Evolutionary conservation across 2,113 vertebrate species (phyloP).

Genomic region (Nanger granti): DNA sequence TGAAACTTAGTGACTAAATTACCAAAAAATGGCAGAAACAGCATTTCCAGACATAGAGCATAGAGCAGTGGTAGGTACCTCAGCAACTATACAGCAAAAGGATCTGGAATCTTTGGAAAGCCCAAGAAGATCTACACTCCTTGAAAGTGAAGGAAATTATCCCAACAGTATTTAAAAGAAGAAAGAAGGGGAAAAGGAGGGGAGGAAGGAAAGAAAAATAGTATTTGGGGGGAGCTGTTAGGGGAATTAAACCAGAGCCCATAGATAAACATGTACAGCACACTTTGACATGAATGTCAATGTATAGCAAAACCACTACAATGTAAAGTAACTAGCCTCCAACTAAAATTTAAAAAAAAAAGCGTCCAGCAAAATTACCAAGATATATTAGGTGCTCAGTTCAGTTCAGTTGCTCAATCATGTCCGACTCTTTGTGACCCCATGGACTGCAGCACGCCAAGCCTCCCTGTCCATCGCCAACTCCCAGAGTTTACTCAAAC

Average conservation of each 20-base stretch:
- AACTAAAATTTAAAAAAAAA: neutral
- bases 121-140: neutral
- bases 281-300: neutral
- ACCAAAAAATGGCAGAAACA: neutral
- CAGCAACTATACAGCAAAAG: neutral
- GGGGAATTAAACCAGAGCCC: neutral
- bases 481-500: too few species aligned
- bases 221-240: neutral
- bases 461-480: neutral
- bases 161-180: neutral
- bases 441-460: neutral
- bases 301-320: neutral
- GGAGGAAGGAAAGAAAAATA: neutral
- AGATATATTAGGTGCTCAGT: neutral
- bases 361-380: neutral
- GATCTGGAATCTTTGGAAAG: neutral
- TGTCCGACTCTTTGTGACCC: neutral
- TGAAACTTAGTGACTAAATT: neutral
- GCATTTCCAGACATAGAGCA: neutral
- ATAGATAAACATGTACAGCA: neutral
- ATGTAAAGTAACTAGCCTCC: neutral
- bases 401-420: neutral
- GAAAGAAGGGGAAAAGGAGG: neutral
- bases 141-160: neutral
- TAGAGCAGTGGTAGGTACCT: neutral